These are phyloP conservation scores for Apeira syringaria DNA, from an alignment of 2,888 invertebrate species.

Conservation along the genomic window DNA sequence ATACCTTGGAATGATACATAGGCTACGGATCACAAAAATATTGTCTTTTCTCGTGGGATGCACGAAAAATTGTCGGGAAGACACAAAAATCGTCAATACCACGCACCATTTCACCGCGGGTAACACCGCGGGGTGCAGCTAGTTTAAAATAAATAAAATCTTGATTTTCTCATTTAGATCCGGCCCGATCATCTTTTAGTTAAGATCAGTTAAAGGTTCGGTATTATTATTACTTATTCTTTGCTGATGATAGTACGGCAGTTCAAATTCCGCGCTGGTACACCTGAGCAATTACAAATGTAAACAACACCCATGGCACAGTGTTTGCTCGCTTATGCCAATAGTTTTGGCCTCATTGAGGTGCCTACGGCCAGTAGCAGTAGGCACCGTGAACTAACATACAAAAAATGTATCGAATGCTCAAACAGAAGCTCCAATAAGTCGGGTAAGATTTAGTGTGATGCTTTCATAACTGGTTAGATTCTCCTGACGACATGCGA, in stretches of 20 bases:
- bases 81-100: no score
- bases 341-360: conserved; percentile 64
- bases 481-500: conserved; percentile 38
- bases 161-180: no score
- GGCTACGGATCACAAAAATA: no score
- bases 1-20: no score
- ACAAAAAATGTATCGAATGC: conserved; percentile 38
- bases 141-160: no score
- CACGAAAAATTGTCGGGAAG: no score
- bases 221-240: no score
- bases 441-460: conserved; percentile 41
- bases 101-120: no score
- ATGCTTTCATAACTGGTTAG: conserved; percentile 42
- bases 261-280: conserved; percentile 42
- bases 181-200: no score
- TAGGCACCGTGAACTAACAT: conserved; percentile 32
- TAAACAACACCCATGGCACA: conserved; percentile 54
- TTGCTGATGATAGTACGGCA: conserved; percentile 3
- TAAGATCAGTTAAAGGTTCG: no score
- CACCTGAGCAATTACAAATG: conserved; percentile 57
- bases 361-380: conserved; percentile 49
- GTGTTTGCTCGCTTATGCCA: conserved; percentile 61
- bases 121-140: no score
- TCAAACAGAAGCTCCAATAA: conserved; percentile 47
- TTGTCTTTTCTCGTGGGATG: no score